These are phyloP conservation scores for Channa maculata DNA, from an alignment of 2,113 vertebrate species.

Conservation along the genomic window DNA sequence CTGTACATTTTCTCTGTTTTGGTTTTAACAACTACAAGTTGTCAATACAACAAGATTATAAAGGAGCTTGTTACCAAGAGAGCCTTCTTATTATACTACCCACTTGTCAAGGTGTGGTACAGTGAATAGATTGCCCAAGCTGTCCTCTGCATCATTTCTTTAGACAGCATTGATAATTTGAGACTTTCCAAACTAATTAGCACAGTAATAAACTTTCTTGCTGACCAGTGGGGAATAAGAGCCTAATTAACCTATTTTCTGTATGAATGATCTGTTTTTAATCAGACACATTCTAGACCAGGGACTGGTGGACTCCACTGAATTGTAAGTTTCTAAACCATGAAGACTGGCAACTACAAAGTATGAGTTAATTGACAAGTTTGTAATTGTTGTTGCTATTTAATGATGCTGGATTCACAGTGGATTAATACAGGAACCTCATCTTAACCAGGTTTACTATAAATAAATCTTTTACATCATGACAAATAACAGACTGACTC, in stretches of 20 bases:
- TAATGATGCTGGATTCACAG: neutral
- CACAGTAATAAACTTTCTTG: conserved; percentile 67
- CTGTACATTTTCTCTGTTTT: neutral
- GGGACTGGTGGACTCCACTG: conserved; percentile 36
- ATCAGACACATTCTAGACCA: conserved; percentile 59
- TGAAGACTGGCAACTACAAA: neutral
- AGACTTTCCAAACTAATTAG: conserved; percentile 78
- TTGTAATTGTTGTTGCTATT: neutral
- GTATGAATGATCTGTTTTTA: conserved; percentile 73
- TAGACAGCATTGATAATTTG: conserved; percentile 67
- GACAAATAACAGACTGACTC: neutral
- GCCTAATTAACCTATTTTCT: conserved; percentile 81
- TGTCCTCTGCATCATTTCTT: conserved; percentile 53
- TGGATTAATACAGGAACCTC: neutral
- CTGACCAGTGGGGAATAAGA: conserved; percentile 79
- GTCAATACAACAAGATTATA: conserved; percentile 1
- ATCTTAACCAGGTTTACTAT: neutral
- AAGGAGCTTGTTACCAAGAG: conserved; percentile 3
- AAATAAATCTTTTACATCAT: neutral
- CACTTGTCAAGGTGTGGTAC: neutral
- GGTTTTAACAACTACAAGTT: neutral
- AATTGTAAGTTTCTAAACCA: conserved; percentile 55
- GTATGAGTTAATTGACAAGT: neutral
- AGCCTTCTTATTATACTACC: neutral
- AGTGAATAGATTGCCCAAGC: conserved; percentile 13